Evolutionary conservation across 2,113 vertebrate species (phyloP).

Genomic region (Carassius auratus): DNA sequence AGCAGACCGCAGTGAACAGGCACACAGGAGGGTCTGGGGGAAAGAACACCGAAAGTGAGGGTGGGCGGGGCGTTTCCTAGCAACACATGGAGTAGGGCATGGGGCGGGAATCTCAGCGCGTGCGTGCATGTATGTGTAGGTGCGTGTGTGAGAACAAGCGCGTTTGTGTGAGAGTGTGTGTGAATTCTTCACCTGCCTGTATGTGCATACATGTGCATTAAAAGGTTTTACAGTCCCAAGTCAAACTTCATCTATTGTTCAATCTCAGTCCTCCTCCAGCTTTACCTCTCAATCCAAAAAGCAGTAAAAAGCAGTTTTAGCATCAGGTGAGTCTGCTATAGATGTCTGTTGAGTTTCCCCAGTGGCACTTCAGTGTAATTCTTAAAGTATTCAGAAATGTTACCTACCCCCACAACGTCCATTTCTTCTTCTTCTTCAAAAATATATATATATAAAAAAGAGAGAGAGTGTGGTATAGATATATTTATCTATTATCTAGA

Average conservation of each 20-base stretch:
- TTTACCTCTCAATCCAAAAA: conserved; percentile 42
- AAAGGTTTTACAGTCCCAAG: conserved; percentile 43
- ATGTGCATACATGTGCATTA: conserved; percentile 14
- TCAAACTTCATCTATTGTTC: conserved; percentile 25
- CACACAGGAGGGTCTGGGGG: conserved; percentile 18
- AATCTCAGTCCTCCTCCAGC: conserved; percentile 30
- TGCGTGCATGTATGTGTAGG: conserved; percentile 55
- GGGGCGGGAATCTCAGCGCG: conserved; percentile 69
- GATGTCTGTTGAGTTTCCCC: conserved; percentile 35
- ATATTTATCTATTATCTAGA: conserved; percentile 72
- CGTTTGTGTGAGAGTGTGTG: neutral
- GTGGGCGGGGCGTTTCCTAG: conserved; percentile 38
- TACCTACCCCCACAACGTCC: conserved; percentile 1
- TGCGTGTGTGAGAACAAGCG: neutral
- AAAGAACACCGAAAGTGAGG: conserved; percentile 34
- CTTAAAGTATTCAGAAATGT: conserved; percentile 36
- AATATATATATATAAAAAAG: neutral
- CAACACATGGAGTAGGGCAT: conserved; percentile 35
- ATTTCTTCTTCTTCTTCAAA: neutral
- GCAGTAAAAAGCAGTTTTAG: conserved; percentile 41
- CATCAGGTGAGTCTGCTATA: conserved; percentile 43
- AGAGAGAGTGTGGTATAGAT: conserved; percentile 56
- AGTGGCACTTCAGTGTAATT: neutral
- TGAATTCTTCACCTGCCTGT: conserved; percentile 25
- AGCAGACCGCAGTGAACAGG: conserved; percentile 31